These are phyloP conservation scores for Squalus acanthias DNA, from an alignment of 2,797 vertebrate species.

Conservation along the genomic window DNA sequence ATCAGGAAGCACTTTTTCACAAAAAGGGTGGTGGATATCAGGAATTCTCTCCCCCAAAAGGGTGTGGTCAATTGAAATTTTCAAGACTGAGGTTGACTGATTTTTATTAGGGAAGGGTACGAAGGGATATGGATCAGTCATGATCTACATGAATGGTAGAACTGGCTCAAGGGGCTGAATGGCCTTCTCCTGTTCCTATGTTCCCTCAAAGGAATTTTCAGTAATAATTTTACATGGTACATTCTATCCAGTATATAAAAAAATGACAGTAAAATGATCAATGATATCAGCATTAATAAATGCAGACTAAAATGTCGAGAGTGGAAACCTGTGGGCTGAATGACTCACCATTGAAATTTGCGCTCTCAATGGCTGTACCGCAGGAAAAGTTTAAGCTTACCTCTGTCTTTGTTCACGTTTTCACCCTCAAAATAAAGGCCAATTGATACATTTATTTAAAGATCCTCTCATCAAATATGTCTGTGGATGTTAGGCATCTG, in stretches of 20 bases:
- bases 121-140: neutral
- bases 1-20: neutral
- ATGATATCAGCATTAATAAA: too few species aligned
- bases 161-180: neutral
- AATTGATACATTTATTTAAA: neutral
- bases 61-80: neutral
- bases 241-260: neutral
- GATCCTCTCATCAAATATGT: neutral
- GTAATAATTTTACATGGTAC: neutral
- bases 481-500: neutral
- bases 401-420: neutral
- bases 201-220: neutral
- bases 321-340: neutral
- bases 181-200: neutral
- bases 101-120: neutral
- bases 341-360: neutral
- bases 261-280: neutral
- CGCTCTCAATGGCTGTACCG: neutral
- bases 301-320: neutral
- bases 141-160: neutral
- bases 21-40: neutral
- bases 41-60: neutral
- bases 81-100: neutral
- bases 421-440: neutral
- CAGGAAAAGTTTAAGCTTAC: neutral